A percentile compares a stretch with the other conserved stretches of the same genome.
phyloP scores from a whole-genome alignment of 92 coral and sea anemone species.

The Muricea muricata region DNA sequence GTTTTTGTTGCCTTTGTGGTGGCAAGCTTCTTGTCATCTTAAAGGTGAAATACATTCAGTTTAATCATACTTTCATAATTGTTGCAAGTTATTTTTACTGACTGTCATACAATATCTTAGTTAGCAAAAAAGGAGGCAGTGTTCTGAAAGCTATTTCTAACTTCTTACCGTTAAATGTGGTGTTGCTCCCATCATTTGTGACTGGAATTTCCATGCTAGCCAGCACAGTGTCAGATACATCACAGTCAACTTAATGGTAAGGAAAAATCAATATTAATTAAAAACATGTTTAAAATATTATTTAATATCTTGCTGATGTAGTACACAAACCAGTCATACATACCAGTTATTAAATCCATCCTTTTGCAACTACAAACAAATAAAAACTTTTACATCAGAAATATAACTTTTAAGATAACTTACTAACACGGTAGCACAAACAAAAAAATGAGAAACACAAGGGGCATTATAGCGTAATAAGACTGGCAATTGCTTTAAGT shows the following conservation, averaged over 20 bases:
- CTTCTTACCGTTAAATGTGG: neutral
- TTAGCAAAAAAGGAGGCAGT: neutral
- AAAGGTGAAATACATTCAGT: neutral
- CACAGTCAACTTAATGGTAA: neutral
- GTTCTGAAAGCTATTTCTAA: neutral
- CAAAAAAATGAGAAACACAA: constrained; percentile 8
- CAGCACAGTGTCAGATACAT: neutral
- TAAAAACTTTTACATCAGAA: neutral
- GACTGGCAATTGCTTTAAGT: neutral
- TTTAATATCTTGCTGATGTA: neutral
- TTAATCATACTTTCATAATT: neutral
- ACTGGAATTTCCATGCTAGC: neutral
- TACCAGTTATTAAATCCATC: neutral
- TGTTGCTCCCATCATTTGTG: neutral
- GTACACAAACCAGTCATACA: neutral
- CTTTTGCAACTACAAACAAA: neutral
- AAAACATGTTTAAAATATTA: neutral
- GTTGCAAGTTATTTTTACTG: neutral
- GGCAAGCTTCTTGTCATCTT: neutral
- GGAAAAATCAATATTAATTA: neutral
- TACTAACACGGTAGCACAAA: neutral
- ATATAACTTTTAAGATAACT: neutral
- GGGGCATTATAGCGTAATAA: neutral
- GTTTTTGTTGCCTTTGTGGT: neutral
- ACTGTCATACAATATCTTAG: neutral